Percentiles rank a stretch among this genome's conserved stretches.
These are phyloP conservation scores for Ptychochromis oligacanthus DNA, from an alignment of 2,113 vertebrate species.

Conservation along the genomic window DNA sequence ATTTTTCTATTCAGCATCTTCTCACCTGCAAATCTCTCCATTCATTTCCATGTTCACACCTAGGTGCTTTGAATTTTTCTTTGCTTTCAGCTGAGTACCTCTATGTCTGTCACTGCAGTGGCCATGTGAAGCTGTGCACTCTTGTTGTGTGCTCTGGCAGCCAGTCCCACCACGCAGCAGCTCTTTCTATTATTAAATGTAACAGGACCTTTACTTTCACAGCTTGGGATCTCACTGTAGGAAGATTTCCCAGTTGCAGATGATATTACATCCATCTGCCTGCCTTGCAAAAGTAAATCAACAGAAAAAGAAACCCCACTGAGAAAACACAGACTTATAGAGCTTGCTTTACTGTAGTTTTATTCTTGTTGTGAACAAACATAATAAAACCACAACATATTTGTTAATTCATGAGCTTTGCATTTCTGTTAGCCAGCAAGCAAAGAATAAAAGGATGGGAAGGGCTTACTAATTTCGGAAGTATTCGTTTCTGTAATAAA, in stretches of 20 bases:
- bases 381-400: conserved; percentile 1
- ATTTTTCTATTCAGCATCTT: not conserved
- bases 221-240: conserved; percentile 17
- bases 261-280: conserved; percentile 19
- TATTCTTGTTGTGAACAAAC: not conserved
- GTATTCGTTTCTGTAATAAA: not conserved
- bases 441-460: not conserved
- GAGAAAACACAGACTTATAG: conserved; percentile 13
- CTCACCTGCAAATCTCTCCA: conserved; percentile 16
- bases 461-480: not conserved
- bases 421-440: not conserved
- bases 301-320: conserved; percentile 5
- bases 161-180: conserved; percentile 38
- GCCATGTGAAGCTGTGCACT: conserved; percentile 25
- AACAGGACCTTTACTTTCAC: conserved; percentile 54
- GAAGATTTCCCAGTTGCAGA: conserved; percentile 29
- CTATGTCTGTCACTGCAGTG: conserved; percentile 26
- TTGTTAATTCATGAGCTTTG: conserved; percentile 37
- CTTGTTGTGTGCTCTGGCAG: conserved; percentile 42
- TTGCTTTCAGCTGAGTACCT: conserved; percentile 38
- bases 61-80: conserved; percentile 1
- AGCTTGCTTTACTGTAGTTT: conserved; percentile 5
- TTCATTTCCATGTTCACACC: not conserved
- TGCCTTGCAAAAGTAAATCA: conserved; percentile 16
- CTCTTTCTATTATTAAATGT: conserved; percentile 72